Evolutionary conservation across 2,888 invertebrate genomes (phyloP).

Genomic region (Gymnoscelis rufifasciata): DNA sequence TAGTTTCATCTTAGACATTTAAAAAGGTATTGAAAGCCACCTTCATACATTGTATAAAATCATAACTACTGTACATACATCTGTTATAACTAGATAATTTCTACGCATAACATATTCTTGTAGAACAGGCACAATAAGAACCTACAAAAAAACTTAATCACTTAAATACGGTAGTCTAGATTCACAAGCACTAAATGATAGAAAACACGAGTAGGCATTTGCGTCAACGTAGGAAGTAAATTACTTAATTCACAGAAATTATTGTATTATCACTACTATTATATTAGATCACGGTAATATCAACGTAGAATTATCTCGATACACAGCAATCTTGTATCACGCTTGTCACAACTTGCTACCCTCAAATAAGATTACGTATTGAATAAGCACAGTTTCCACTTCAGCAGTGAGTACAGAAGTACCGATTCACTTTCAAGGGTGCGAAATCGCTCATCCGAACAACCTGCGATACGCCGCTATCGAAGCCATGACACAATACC

Average conservation of each 20-base stretch:
- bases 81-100: too few relatives aligned
- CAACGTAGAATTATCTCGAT: too few relatives aligned
- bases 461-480: conserved; percentile 59
- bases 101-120: too few relatives aligned
- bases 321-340: too few relatives aligned
- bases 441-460: conserved; percentile 52
- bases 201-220: conserved; percentile 2
- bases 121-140: neutral
- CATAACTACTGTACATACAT: too few relatives aligned
- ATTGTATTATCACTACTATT: too few relatives aligned
- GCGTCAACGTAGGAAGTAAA: too few relatives aligned
- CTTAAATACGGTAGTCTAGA: conserved; percentile 6
- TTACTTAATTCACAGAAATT: too few relatives aligned
- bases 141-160: neutral
- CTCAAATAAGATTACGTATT: conserved; percentile 42
- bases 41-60: too few relatives aligned
- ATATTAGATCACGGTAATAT: too few relatives aligned
- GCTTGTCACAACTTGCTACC: conserved; percentile 15
- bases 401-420: conserved; percentile 43
- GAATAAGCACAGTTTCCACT: conserved; percentile 55
- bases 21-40: too few relatives aligned
- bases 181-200: neutral
- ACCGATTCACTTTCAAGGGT: conserved; percentile 37
- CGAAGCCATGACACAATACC: conserved; percentile 42
- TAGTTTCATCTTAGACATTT: too few relatives aligned